A percentile compares a stretch with the other conserved stretches of the same genome.
Conservation (phyloP, 2,888 invertebrate species). For the Caprella mutica region DNA sequence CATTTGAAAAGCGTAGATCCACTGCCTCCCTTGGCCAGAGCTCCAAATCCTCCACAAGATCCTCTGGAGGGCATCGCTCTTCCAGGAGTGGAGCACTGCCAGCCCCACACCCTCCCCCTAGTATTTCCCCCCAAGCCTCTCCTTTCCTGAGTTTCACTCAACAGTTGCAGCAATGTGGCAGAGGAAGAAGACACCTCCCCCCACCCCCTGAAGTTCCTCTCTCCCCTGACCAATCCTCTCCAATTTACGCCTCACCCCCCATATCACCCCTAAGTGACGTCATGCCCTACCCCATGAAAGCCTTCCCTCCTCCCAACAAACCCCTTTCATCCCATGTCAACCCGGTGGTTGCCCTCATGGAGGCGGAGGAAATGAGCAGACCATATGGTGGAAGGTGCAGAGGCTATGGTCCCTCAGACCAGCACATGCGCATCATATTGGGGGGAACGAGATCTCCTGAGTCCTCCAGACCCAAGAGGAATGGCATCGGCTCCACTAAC, state of each 20-base stretch:
- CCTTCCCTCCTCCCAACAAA: conserved; percentile 37
- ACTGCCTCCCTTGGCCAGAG: conserved; percentile 40
- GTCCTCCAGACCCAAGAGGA: conserved; percentile 24
- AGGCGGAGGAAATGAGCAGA: conserved; percentile 13
- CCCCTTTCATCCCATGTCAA: conserved; percentile 7
- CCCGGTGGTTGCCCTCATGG: conserved; percentile 24
- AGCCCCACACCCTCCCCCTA: conserved; percentile 18
- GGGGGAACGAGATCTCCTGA: conserved; percentile 30
- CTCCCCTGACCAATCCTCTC: conserved; percentile 42
- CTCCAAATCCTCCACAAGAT: conserved; percentile 42
- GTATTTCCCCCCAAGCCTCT: conserved; percentile 26
- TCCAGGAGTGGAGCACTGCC: conserved; percentile 37
- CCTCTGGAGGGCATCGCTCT: conserved; percentile 22
- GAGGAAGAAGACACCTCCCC: conserved; percentile 38
- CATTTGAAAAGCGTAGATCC: conserved; percentile 41
- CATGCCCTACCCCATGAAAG: conserved; percentile 37
- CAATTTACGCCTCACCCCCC: conserved; percentile 40
- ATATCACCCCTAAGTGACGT: conserved; percentile 40
- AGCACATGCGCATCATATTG: conserved; percentile 35
- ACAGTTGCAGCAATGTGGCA: conserved; percentile 42
- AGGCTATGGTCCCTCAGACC: too few relatives aligned
- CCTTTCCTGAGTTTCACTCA: conserved; percentile 41
- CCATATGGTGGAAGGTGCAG: not conserved
- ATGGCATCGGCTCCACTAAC: conserved; percentile 32
- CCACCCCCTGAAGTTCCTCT: conserved; percentile 38